phyloP scores from a whole-genome alignment of 2,888 invertebrate genomes.

The Aleiodes leptofemur region DNA sequence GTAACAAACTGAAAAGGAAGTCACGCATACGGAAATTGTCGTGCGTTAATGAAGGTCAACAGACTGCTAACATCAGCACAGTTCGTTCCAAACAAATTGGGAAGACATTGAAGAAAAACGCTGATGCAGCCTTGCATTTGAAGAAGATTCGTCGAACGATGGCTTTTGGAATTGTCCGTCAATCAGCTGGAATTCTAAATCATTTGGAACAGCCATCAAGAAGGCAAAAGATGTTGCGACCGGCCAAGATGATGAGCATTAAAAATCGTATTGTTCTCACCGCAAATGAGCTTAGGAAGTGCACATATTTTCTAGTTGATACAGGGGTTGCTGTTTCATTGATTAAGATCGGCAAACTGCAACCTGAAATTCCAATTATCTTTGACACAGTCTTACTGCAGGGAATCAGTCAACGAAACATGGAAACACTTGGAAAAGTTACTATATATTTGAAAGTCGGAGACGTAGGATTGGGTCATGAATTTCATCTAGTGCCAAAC shows the following conservation, averaged over 20 bases:
- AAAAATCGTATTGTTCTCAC: background rate
- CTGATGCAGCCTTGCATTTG: too few relatives aligned
- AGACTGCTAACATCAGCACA: background rate
- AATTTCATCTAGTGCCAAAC: background rate
- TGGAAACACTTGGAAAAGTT: too few relatives aligned
- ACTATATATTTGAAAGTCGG: too few relatives aligned
- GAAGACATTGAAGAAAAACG: too few relatives aligned
- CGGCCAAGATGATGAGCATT: too few relatives aligned
- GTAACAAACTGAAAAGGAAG: background rate
- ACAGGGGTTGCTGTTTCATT: conserved; percentile 2
- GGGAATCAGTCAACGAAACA: too few relatives aligned
- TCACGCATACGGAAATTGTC: background rate
- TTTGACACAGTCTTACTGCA: too few relatives aligned
- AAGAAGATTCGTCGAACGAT: too few relatives aligned
- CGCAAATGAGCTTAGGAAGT: background rate
- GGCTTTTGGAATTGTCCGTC: background rate
- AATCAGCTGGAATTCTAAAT: background rate
- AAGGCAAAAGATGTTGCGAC: background rate
- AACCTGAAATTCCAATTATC: too few relatives aligned
- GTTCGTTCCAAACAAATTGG: too few relatives aligned
- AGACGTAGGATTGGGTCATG: background rate
- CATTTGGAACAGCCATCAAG: background rate
- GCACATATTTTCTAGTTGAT: background rate
- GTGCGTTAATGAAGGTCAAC: background rate
- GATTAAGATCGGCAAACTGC: conserved; percentile 9